Base-by-base conservation (phyloP, 1,140 invertebrate genomes). In the Ephestia elutella region DNA sequence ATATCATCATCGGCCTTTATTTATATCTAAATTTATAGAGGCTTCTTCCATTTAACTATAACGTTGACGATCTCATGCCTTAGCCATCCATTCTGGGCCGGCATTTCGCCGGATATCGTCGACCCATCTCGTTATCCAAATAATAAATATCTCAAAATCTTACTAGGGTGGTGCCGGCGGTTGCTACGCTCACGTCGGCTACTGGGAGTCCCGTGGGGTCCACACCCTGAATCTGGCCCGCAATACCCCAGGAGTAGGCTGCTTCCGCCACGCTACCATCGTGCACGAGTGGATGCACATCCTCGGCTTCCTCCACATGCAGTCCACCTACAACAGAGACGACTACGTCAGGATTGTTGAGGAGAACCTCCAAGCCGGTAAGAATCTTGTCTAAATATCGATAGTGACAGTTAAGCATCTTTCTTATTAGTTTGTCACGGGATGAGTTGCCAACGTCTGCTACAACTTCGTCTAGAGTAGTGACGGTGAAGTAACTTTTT, bases 281-380 rank as follows among this genome's bases (percentile, higher is more conserved):
- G 90, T 93, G 1, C 93, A 95, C 73, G 93, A 94, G 79, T 86
- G 93, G 62, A 85, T 94, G 76, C 93, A 94, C 69, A 92, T 93
- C 3, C 80, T 94, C 0, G 93, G 94, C n/a, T 94, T 94, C 79
- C 90, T 90, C 54, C 92, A 95, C 67, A 94, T 95, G 82, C 94
- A 95, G 71, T 92, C 92, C 65, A 89, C 93, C 17, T 86, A 90
- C 21, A 92, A 95, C 78, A 82, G 94, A 15, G 93, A 95, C 68
- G 71, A 92, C 3, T 95, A 92, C 74, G 91, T 96, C 1, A 88
- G 80, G 21, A 92, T 96, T 57, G 82, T 90, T 48, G 91, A 90
- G 80, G 87, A 93, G 49, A 95, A 95, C 70, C 92, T 95, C 30
- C 81, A 86, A 5, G 44, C 83, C 17, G 82, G 85, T 89, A 57